phyloP scores from a whole-genome alignment of 64 coral and sea anemone species.

The Dendrophyllia cribrosa region DNA sequence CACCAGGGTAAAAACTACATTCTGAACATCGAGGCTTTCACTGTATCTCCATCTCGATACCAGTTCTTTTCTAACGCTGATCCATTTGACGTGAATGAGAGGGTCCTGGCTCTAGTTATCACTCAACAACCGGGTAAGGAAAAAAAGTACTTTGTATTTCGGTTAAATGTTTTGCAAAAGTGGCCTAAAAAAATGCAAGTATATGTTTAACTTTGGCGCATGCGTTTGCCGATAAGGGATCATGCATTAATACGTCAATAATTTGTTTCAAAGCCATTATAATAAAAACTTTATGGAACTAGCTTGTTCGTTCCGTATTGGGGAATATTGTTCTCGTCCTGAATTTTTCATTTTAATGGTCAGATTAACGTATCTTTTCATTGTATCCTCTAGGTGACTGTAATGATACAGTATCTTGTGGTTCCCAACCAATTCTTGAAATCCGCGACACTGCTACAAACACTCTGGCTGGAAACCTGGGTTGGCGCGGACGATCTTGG shows the following conservation, averaged over 20 bases:
- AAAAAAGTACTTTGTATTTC: not conserved
- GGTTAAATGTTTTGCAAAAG: too few relatives aligned
- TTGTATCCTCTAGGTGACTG: constrained; percentile 49
- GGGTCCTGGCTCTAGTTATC: constrained; percentile 59
- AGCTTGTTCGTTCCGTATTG: too few relatives aligned
- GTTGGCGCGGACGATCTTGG: constrained; percentile 74
- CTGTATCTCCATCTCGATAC: constrained; percentile 49
- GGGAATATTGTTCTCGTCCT: too few relatives aligned
- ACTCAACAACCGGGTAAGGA: constrained; percentile 71
- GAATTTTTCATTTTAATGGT: too few relatives aligned
- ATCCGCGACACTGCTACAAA: constrained; percentile 66
- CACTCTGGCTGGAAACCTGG: constrained; percentile 52
- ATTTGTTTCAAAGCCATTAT: too few relatives aligned
- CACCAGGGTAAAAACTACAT: constrained; percentile 41
- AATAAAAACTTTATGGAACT: too few relatives aligned
- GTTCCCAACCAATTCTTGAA: constrained; percentile 73
- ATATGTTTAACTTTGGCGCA: too few relatives aligned
- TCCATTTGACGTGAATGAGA: constrained; percentile 68
- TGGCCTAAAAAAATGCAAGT: too few relatives aligned
- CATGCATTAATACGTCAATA: too few relatives aligned
- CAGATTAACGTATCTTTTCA: too few relatives aligned
- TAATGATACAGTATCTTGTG: constrained; percentile 79
- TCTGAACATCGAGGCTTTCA: constrained; percentile 44
- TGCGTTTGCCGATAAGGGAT: too few relatives aligned
- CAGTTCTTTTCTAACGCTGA: constrained; percentile 11